Percentiles rank a stretch among this genome's conserved stretches.
Conservation (phyloP, 2,888 invertebrate genomes). For the Perithous albicinctus region DNA sequence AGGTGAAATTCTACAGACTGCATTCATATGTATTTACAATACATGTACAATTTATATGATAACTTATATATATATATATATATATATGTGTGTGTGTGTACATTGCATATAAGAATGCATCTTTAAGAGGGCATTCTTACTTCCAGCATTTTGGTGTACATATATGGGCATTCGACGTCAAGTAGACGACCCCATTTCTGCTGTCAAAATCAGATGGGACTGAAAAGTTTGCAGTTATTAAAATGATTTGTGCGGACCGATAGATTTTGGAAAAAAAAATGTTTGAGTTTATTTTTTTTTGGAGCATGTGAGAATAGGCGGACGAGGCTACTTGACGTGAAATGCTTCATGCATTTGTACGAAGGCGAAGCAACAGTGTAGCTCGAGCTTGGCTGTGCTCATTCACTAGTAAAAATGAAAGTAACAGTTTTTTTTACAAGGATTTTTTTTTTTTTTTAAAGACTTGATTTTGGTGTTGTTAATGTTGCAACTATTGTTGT, state of each 20-base stretch:
- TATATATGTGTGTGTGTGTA: neutral
- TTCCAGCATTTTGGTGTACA: neutral
- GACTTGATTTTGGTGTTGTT: no score
- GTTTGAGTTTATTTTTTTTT: neutral
- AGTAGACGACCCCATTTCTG: no score
- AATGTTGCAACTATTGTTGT: no score
- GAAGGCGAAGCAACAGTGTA: slow-evolving; percentile 29
- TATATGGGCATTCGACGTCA: slow-evolving; percentile 5
- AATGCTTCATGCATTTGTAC: neutral
- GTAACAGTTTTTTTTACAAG: no score
- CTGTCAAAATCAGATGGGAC: neutral
- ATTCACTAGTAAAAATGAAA: no score
- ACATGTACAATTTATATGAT: neutral
- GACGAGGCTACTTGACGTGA: neutral
- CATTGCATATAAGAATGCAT: neutral
- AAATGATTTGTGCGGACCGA: neutral
- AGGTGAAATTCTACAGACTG: neutral
- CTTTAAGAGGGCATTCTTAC: neutral
- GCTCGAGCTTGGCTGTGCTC: neutral
- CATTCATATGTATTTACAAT: neutral
- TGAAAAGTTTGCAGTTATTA: neutral
- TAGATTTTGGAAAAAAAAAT: neutral
- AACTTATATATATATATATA: neutral
- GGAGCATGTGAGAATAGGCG: neutral
- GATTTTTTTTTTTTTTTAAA: no score